Conservation (phyloP, 2,113 vertebrate species). For the Ptyas mucosa region DNA sequence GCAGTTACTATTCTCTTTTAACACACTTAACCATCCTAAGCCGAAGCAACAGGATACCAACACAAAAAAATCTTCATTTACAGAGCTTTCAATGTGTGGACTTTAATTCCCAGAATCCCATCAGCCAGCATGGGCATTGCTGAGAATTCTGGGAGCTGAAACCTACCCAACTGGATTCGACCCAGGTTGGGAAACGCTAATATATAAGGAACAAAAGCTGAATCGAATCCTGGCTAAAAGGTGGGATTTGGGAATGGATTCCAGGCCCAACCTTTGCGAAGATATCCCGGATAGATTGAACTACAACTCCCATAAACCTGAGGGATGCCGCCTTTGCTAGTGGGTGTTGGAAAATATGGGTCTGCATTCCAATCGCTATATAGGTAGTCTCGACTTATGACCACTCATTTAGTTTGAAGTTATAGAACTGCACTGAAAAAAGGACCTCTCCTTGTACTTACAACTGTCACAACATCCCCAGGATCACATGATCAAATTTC, state of each 20-base stretch:
- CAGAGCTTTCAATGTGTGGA: not conserved
- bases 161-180: not conserved
- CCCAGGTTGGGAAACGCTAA: not conserved
- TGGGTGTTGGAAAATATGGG: not conserved
- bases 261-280: not conserved
- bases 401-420: not conserved
- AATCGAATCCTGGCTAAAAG: not conserved
- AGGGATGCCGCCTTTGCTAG: not conserved
- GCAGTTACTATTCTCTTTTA: not conserved
- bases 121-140: not conserved
- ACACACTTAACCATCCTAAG: not conserved
- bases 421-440: not conserved
- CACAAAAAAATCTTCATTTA: not conserved
- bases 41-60: too few relatives aligned
- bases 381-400: not conserved
- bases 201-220: not conserved
- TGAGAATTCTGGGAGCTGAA: not conserved
- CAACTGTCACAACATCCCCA: not conserved
- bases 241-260: not conserved
- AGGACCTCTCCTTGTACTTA: not conserved
- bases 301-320: not conserved
- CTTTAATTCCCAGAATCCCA: not conserved
- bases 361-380: not conserved
- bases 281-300: not conserved
- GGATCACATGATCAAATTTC: not conserved